A percentile compares a stretch with the other conserved stretches of the same genome.
Evolutionary conservation across 2,888 invertebrate genomes (phyloP).

Genomic region (Tenthredo livida): DNA sequence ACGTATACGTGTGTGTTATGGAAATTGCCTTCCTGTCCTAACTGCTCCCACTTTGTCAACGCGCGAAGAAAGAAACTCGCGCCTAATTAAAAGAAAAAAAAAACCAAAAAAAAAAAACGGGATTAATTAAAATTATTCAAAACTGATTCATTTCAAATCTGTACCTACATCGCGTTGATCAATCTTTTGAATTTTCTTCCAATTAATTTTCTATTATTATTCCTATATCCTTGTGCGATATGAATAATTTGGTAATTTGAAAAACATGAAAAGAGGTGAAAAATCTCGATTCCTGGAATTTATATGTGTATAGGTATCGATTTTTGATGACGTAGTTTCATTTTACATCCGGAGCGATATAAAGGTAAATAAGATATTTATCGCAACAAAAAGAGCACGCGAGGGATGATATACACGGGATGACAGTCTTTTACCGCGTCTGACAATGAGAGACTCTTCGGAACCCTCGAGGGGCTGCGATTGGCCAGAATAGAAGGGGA

Average conservation of each 20-base stretch:
- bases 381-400: neutral
- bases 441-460: slow-evolving; percentile 1
- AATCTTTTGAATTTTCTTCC: neutral
- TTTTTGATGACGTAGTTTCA: neutral
- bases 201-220: neutral
- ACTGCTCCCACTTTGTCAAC: neutral
- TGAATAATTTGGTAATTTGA: neutral
- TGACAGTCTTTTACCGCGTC: neutral
- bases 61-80: neutral
- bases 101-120: neutral
- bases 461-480: slow-evolving; percentile 31
- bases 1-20: neutral
- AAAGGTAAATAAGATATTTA: slow-evolving; percentile 10
- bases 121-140: neutral
- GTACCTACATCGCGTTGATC: no score
- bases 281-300: neutral
- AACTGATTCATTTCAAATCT: neutral
- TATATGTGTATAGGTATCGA: neutral
- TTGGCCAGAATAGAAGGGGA: slow-evolving; percentile 45
- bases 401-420: slow-evolving; percentile 22
- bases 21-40: neutral
- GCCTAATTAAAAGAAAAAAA: neutral
- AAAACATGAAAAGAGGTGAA: neutral
- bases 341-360: neutral
- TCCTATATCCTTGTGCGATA: neutral